phyloP scores from a whole-genome alignment of 2,113 vertebrate genomes.

The Nansenia antarctica region DNA sequence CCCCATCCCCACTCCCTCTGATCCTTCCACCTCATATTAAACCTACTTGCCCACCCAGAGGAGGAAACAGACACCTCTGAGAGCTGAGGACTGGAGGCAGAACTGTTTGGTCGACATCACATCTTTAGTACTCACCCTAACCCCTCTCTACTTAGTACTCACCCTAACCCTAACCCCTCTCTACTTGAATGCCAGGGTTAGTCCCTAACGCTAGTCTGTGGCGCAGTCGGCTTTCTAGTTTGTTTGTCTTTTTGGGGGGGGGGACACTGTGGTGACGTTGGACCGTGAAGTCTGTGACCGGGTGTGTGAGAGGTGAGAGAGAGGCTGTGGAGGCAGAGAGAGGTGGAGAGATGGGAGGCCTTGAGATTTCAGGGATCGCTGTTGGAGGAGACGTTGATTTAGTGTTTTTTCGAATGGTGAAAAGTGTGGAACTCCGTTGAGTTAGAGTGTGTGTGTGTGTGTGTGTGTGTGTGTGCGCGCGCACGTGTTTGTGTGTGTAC shows the following conservation, averaged over 20 bases:
- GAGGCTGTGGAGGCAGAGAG: background rate
- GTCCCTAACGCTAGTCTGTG: background rate
- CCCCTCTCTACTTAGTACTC: slow-evolving; percentile 1
- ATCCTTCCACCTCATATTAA: slow-evolving; percentile 25
- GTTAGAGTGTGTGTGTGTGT: background rate
- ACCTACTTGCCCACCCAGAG: slow-evolving; percentile 20
- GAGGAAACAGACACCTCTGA: slow-evolving; percentile 10
- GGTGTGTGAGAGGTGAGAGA: slow-evolving; percentile 15
- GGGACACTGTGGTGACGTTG: no score
- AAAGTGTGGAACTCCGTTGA: background rate
- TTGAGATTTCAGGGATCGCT: slow-evolving; percentile 33
- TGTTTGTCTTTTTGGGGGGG: no score
- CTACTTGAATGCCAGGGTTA: slow-evolving; percentile 5
- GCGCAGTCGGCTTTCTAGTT: background rate
- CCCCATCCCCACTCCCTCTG: slow-evolving; percentile 46
- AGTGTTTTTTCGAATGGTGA: slow-evolving; percentile 13
- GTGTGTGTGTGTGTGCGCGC: background rate
- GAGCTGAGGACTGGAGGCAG: background rate
- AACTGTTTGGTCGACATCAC: slow-evolving; percentile 1
- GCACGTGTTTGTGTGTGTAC: slow-evolving; percentile 1
- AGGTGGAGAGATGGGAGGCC: slow-evolving; percentile 15
- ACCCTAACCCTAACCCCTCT: background rate
- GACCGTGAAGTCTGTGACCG: no score
- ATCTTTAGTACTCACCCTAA: background rate
- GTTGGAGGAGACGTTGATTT: slow-evolving; percentile 31